A percentile compares a stretch with the other conserved stretches of the same genome.
Conservation (phyloP, 2,113 vertebrate species). For the Elephantulus edwardii region DNA sequence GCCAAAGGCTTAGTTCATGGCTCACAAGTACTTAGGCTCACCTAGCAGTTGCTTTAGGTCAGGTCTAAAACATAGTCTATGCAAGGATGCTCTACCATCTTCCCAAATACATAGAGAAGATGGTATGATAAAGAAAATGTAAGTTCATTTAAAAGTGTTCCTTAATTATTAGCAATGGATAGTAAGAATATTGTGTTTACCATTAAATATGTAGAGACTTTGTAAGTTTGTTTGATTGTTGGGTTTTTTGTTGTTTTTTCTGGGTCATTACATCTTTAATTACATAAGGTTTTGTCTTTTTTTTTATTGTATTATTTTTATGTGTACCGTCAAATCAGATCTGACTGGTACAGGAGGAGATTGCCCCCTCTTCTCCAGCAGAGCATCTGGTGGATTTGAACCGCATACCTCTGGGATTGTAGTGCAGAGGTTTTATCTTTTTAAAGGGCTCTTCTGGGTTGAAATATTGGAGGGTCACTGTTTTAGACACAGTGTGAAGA, state of each 20-base stretch:
- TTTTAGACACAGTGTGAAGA: background rate
- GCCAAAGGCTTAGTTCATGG: background rate
- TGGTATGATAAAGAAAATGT: background rate
- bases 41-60: background rate
- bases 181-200: background rate
- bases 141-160: conserved; percentile 26
- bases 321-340: too few species aligned
- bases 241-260: too few species aligned
- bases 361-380: too few species aligned
- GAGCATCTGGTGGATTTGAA: too few species aligned
- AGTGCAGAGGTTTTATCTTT: too few species aligned
- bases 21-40: background rate
- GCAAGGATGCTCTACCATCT: background rate
- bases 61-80: background rate
- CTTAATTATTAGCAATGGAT: background rate
- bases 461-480: background rate
- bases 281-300: too few species aligned
- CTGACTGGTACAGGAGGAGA: too few species aligned
- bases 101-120: background rate
- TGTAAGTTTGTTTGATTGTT: background rate
- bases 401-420: too few species aligned
- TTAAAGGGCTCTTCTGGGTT: too few species aligned
- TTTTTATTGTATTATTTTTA: too few species aligned
- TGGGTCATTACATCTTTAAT: too few species aligned
- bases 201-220: background rate